Base-by-base conservation (phyloP, 23 tunicate genomes). In the Diplosoma virens region DNA sequence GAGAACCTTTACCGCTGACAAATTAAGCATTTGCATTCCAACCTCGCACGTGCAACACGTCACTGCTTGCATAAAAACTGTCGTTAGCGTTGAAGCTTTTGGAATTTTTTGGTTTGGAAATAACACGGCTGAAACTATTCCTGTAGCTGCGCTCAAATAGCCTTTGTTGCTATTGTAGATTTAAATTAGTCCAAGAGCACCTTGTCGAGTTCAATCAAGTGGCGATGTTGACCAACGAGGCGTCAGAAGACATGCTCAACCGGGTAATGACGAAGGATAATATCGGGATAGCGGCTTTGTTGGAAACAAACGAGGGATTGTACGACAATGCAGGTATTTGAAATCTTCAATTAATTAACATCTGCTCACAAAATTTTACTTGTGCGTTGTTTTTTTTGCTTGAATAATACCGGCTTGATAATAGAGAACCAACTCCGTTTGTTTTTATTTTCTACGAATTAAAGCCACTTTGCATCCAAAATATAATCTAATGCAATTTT, bases 191-290 rank as follows among this genome's bases (percentile, higher is more conserved):
- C 16, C 79, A 76, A 47, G 96, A 89, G 56, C 84, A 95, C 55
- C 32, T 89, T 67, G 84, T 95, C 31, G 99, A 95, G 53, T 95
- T 95, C 70, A 95, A 95, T 69, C 93, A 95, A 56, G 85, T 95
- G 0, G 99, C 99, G 1, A 89, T 95, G 90, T 71, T 71, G 53
- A 95, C 93, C 75, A 89, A 91, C 65, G 99, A 86, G 41, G 99
- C 97, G 14, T 86, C 91, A 1, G 77, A 95, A 67, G 95, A 95
- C 54, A 95, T 95, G 92, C 65, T 95, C 3, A 95, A 95, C 73
- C 66, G 99, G 47, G 99, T 95, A 17, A 95, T 82, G 83, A 95
- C 99, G 58, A 95, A 95, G 71, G 99, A 95, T 52, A 95, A 95
- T 70, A 89, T 95, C 54, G 99, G 96, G 0, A 81, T 95, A 24